phyloP scores from a whole-genome alignment of 2,113 vertebrate species.

The Miniopterus natalensis region DNA sequence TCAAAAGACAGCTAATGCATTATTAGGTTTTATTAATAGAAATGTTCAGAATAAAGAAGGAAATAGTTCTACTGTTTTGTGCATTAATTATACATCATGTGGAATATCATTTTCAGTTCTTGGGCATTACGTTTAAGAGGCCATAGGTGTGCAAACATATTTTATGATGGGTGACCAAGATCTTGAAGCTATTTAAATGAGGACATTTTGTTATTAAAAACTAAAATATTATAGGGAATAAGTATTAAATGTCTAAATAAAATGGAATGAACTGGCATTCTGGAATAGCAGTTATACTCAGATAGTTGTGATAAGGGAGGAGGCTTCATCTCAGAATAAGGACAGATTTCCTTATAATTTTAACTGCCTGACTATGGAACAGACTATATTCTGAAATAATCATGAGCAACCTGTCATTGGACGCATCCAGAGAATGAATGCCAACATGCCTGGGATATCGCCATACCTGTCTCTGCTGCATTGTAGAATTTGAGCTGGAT shows the following conservation, averaged over 20 bases:
- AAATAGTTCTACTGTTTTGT: neutral
- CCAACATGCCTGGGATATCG: neutral
- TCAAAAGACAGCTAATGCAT: slow-evolving; percentile 64
- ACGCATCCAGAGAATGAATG: neutral
- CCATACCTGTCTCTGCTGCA: neutral
- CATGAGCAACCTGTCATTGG: neutral
- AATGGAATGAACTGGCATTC: neutral
- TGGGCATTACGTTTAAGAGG: neutral
- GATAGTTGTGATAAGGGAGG: neutral
- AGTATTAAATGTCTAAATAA: neutral
- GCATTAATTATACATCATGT: slow-evolving; percentile 27
- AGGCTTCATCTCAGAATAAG: neutral
- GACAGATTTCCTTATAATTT: neutral
- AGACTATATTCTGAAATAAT: neutral
- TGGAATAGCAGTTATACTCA: neutral
- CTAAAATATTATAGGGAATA: neutral
- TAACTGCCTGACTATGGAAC: neutral
- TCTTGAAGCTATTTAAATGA: neutral
- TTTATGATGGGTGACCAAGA: slow-evolving; percentile 20
- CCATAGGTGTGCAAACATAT: neutral
- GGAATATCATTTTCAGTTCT: slow-evolving; percentile 34
- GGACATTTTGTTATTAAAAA: slow-evolving; percentile 3
- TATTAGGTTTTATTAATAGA: slow-evolving; percentile 59
- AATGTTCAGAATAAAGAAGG: slow-evolving; percentile 20
- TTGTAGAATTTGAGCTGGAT: neutral